Percentiles rank a stretch among this genome's conserved stretches.
These are phyloP conservation scores for Zootermopsis nevadensis DNA, from an alignment of 2,888 invertebrate genomes.

Conservation along the genomic window DNA sequence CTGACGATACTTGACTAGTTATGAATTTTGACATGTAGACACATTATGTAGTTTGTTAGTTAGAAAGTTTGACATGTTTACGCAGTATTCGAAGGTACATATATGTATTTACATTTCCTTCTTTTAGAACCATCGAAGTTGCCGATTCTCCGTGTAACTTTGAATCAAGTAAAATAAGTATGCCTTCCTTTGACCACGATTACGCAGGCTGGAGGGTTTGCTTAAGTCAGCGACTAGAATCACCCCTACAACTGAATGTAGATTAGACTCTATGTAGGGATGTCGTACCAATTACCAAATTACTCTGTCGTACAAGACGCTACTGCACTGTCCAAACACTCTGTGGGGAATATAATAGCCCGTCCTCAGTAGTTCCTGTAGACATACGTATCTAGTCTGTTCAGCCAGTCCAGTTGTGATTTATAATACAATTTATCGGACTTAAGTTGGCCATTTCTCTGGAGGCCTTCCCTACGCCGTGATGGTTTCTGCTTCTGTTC, in stretches of 20 bases:
- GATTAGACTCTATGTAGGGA: background rate
- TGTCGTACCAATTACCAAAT: background rate
- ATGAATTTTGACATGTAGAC: too few species aligned
- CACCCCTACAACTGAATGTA: background rate
- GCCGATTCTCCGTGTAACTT: background rate
- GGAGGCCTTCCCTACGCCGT: background rate
- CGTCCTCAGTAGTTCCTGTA: background rate
- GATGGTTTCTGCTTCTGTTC: slow-evolving; percentile 6
- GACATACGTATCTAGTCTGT: background rate
- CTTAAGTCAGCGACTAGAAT: background rate
- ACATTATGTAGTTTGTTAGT: too few species aligned
- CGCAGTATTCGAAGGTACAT: too few species aligned
- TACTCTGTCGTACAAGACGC: background rate
- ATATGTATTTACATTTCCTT: too few species aligned
- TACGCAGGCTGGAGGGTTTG: background rate
- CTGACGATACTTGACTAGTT: too few species aligned
- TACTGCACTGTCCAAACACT: background rate
- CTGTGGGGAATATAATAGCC: background rate
- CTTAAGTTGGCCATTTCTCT: slow-evolving; percentile 29
- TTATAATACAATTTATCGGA: slow-evolving; percentile 33
- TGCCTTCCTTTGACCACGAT: too few species aligned
- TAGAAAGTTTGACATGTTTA: too few species aligned
- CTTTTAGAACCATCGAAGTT: too few species aligned
- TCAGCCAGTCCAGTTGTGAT: slow-evolving; percentile 20
- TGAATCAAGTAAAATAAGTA: background rate